Evolutionary conservation across 2,113 vertebrate genomes (phyloP).

Genomic region (Accipiter cooperii): DNA sequence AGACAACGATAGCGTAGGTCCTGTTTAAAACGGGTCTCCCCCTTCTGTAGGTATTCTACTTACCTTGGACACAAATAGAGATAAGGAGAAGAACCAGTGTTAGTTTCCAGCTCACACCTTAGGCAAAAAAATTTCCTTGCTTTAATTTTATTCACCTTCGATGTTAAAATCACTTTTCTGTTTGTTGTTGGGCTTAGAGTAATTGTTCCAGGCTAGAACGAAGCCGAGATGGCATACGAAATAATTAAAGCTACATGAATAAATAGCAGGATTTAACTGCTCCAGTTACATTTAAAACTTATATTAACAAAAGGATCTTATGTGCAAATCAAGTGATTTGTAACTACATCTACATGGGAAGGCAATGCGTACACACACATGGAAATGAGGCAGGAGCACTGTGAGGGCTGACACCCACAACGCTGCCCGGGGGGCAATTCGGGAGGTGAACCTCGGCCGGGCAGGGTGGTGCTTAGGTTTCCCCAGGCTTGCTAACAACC

Average conservation of each 20-base stretch:
- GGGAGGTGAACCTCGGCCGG: not conserved
- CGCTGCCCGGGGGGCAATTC: accelerated
- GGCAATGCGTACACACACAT: accelerated
- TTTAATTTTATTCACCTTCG: not conserved
- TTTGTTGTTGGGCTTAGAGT: not conserved
- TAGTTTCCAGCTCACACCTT: not conserved
- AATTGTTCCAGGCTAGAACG: not conserved
- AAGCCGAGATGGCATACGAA: not conserved
- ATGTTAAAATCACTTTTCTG: not conserved
- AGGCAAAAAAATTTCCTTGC: not conserved
- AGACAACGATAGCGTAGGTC: not conserved
- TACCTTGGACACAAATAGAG: not conserved
- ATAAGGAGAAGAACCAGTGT: not conserved
- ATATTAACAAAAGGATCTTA: not conserved
- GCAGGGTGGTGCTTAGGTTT: not conserved
- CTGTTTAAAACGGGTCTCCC: not conserved
- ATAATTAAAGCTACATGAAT: not conserved
- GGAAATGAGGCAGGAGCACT: not conserved
- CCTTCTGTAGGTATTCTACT: not conserved
- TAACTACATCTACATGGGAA: not conserved
- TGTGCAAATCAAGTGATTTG: not conserved
- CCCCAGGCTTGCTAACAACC: too few species aligned
- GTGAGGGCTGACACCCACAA: not conserved
- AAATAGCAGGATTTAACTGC: not conserved
- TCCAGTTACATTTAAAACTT: not conserved